Evolutionary conservation across 2,888 invertebrate genomes (phyloP), one percentile per base, ranked within the genome.

Genomic region (Pteria penguin): DNA sequence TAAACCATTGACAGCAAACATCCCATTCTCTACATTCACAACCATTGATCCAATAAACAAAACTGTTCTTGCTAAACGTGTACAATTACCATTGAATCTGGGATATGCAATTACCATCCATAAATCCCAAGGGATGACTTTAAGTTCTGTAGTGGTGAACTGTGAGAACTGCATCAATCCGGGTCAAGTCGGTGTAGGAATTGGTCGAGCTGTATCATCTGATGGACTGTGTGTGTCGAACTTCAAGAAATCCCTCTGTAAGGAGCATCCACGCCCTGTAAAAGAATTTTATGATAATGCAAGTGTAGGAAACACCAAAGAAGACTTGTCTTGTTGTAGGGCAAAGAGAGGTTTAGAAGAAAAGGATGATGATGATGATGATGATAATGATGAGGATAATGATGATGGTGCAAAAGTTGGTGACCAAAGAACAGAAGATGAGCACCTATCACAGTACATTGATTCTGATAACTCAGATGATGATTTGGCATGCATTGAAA

Each of bases 51-150:
- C 57, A 5, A 57, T 68, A 11, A 33, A 68, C 32, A 68, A 68
- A 68, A 33, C 32, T 57, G 45, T 24, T 24, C 14, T 71, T 14
- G 72, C 76, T 24, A 67, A 36, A 24, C 24, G 68, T 22, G 29
- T 54, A 11, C 76, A 72, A 29, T 61, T 72, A 31, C 76, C 72
- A 32, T 52, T 72, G 22, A 52, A 63, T 27, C 57, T 72, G 27
- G 62, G 62, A 33, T 65, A 65, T 69, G 72, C 72, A 29, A 52
- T 76, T 24, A 72, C 76, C 14, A 72, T 76, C 11, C 69, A 72
- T 22, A 76, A 71, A 57, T 2, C 66, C n/a, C 75, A 75, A 22
- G 69, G 72, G 18, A 71, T 71, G 62, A 68, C 45, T 45, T 26
- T 72, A 2, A 33, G 54, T 18, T 57, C 32, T 31, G 54, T 71